Percentiles rank a stretch among this genome's conserved stretches.
These are phyloP conservation scores for Siniperca undulata DNA, from an alignment of 2,797 vertebrate species.

Conservation along the genomic window DNA sequence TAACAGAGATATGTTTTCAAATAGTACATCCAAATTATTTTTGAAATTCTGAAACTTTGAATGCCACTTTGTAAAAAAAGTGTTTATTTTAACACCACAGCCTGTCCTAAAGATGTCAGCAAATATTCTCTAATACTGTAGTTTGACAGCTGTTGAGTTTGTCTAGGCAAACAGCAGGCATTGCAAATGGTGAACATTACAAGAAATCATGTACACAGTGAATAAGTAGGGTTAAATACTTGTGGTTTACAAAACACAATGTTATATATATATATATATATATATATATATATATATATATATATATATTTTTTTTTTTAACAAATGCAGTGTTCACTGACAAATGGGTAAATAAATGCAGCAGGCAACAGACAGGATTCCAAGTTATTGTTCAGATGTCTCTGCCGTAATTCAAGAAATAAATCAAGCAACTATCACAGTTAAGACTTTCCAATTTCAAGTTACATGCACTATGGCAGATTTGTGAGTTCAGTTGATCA, in stretches of 20 bases:
- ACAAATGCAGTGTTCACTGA: slow-evolving; percentile 39
- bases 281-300: too few species aligned
- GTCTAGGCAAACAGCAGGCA: slow-evolving; percentile 36
- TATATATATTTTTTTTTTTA: background rate
- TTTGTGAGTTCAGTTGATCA: slow-evolving; percentile 59
- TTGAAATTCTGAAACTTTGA: slow-evolving; percentile 18
- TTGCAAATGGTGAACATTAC: slow-evolving; percentile 23
- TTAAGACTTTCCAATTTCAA: slow-evolving; percentile 61
- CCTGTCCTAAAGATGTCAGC: slow-evolving; percentile 44
- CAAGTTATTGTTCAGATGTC: slow-evolving; percentile 44
- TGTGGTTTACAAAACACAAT: slow-evolving; percentile 54
- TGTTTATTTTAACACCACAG: slow-evolving; percentile 59
- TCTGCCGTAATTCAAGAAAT: slow-evolving; percentile 26
- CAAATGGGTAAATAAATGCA: slow-evolving; percentile 46
- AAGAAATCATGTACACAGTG: slow-evolving; percentile 26
- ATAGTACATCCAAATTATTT: slow-evolving; percentile 12
- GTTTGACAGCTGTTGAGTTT: slow-evolving; percentile 44
- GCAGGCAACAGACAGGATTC: slow-evolving; percentile 63
- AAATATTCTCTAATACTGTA: slow-evolving; percentile 46
- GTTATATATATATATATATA: slow-evolving; percentile 8
- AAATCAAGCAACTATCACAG: slow-evolving; percentile 48
- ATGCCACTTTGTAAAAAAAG: slow-evolving; percentile 35
- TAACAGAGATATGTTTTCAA: background rate
- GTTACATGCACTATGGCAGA: slow-evolving; percentile 63
- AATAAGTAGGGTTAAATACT: slow-evolving; percentile 37